A percentile compares a stretch with the other conserved stretches of the same genome.
These are phyloP conservation scores for Corticium candelabrum DNA, from an alignment of 37 sponge, comb jelly and placozoan species.

Conservation along the genomic window DNA sequence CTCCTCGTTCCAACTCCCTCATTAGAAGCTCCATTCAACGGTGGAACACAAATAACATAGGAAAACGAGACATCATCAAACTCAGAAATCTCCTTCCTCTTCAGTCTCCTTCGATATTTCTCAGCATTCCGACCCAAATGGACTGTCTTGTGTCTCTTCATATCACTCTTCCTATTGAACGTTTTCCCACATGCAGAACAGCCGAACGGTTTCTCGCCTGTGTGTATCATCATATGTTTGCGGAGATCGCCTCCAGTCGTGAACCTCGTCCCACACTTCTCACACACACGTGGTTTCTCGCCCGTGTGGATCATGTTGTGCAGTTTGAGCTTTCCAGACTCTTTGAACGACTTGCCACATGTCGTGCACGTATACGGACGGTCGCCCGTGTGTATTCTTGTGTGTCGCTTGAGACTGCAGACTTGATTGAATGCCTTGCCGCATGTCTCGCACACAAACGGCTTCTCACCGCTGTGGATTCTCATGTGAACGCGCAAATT, in stretches of 20 bases:
- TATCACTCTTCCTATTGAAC: neutral
- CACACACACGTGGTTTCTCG: constrained; percentile 2
- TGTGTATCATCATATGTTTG: constrained; percentile 6
- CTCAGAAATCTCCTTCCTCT: no score
- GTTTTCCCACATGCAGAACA: neutral
- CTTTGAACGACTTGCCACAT: neutral
- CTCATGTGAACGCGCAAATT: constrained; percentile 8
- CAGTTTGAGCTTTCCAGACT: neutral
- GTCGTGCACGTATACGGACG: constrained; percentile 5
- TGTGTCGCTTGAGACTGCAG: constrained; percentile 2
- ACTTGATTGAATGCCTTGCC: neutral
- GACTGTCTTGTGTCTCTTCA: neutral
- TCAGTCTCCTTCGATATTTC: no score
- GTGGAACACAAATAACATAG: no score
- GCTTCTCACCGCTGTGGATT: constrained; percentile 13
- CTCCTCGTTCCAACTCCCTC: no score
- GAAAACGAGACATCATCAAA: no score
- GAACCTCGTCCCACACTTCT: neutral
- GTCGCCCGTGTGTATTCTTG: constrained; percentile 16
- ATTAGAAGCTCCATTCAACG: no score
- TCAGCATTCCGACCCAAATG: no score
- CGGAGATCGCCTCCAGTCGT: neutral
- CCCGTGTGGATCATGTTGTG: constrained; percentile 13
- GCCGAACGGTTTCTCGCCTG: neutral
- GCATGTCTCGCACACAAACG: constrained; percentile 15